Percentiles rank a stretch among this genome's conserved stretches.
Evolutionary conservation across 2,888 invertebrate species (phyloP).

Genomic region (Elmis aenea): DNA sequence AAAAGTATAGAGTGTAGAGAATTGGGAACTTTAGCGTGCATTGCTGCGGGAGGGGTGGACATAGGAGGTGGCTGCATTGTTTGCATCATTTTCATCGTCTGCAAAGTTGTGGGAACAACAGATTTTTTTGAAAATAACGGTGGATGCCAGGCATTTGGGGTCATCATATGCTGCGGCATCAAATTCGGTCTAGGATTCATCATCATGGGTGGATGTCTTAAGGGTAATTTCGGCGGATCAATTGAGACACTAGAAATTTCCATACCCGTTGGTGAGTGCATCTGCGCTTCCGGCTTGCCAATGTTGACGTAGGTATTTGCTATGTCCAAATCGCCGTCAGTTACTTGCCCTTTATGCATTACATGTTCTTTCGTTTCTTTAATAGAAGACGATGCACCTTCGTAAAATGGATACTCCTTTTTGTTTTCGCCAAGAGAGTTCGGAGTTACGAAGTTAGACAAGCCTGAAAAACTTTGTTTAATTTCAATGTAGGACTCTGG

Average conservation of each 20-base stretch:
- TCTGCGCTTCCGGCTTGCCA: slow-evolving; percentile 45
- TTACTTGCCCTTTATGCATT: slow-evolving; percentile 45
- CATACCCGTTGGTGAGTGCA: slow-evolving; percentile 37
- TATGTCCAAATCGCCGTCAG: slow-evolving; percentile 42
- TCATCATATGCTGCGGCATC: slow-evolving; percentile 10
- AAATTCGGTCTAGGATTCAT: slow-evolving; percentile 6
- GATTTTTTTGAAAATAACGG: slow-evolving; percentile 18
- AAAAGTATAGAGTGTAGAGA: slow-evolving; percentile 25
- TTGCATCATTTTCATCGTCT: slow-evolving; percentile 52
- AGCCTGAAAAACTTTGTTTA: slow-evolving; percentile 8
- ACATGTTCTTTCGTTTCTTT: slow-evolving; percentile 28
- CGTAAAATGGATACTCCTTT: slow-evolving; percentile 10
- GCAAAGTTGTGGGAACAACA: slow-evolving; percentile 32
- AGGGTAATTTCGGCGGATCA: slow-evolving; percentile 19
- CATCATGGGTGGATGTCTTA: slow-evolving; percentile 16
- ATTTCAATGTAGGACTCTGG: slow-evolving; percentile 11
- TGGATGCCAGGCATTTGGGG: slow-evolving; percentile 12
- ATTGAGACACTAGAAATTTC: slow-evolving; percentile 28
- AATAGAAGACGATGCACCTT: slow-evolving; percentile 31
- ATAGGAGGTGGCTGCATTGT: slow-evolving; percentile 58
- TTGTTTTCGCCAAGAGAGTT: slow-evolving; percentile 1
- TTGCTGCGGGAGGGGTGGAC: slow-evolving; percentile 20
- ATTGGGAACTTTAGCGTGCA: slow-evolving; percentile 17
- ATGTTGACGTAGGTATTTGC: slow-evolving; percentile 46
- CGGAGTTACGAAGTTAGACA: background rate